Evolutionary conservation across 30 jellyfish, hydroid and myxozoan species (phyloP).

Genomic region (Aurelia coerulea): DNA sequence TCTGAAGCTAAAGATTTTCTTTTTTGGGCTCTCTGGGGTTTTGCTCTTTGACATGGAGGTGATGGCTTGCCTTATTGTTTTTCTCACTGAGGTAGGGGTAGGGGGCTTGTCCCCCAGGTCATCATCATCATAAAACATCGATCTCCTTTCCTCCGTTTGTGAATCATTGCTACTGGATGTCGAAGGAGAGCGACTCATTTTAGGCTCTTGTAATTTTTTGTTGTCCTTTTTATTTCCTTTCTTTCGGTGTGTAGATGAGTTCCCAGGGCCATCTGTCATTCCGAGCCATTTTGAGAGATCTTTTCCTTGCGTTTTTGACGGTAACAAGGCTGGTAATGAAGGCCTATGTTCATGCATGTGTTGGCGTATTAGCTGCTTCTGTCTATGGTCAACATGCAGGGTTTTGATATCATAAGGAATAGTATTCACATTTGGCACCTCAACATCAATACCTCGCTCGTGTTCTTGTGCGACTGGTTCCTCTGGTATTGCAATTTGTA

Average conservation of each 20-base stretch:
- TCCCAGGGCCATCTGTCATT: constrained; percentile 22
- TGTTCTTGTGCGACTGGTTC: background rate
- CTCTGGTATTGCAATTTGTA: background rate
- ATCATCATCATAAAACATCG: constrained; percentile 51
- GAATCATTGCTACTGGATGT: constrained; percentile 71
- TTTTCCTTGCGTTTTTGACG: constrained; percentile 34
- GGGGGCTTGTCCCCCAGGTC: constrained; percentile 37
- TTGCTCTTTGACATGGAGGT: constrained; percentile 34
- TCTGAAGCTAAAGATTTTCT: constrained; percentile 24
- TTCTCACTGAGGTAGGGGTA: constrained; percentile 45
- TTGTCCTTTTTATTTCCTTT: constrained; percentile 33
- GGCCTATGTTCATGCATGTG: constrained; percentile 60
- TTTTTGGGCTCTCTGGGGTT: constrained; percentile 61
- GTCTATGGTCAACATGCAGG: constrained; percentile 52
- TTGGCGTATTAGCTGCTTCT: constrained; percentile 29
- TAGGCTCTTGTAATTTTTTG: constrained; percentile 33
- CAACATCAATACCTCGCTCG: constrained; percentile 72
- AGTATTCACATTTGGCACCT: background rate
- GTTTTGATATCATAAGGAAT: background rate
- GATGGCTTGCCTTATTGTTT: constrained; percentile 41
- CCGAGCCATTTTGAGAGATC: constrained; percentile 58
- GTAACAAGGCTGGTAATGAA: constrained; percentile 57
- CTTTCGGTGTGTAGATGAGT: background rate
- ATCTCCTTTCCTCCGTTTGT: constrained; percentile 45
- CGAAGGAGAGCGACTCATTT: constrained; percentile 69